Conservation (phyloP, 2,888 invertebrate species). For the Stictocephala bisonia region DNA sequence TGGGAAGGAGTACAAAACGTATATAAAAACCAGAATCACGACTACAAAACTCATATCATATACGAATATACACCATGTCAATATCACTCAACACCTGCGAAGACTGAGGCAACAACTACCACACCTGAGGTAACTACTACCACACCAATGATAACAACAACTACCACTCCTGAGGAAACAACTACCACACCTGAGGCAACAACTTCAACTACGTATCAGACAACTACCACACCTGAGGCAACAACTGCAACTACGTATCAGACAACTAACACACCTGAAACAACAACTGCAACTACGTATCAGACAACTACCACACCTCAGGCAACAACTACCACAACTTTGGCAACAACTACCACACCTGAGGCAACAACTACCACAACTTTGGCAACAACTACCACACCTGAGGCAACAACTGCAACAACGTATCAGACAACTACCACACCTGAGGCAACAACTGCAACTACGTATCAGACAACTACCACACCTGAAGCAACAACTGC, state of each 20-base stretch:
- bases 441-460: background rate
- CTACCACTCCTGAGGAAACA: background rate
- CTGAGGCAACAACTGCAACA: too few relatives aligned
- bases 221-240: too few relatives aligned
- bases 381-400: background rate
- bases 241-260: too few relatives aligned
- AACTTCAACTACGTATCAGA: too few relatives aligned
- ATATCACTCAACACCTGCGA: too few relatives aligned
- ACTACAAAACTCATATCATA: too few relatives aligned
- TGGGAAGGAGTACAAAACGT: too few relatives aligned
- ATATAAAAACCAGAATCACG: too few relatives aligned
- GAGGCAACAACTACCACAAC: background rate
- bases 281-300: background rate
- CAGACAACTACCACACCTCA: background rate
- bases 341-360: too few relatives aligned
- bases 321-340: background rate
- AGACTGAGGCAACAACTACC: too few relatives aligned
- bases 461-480: background rate
- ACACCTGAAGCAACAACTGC: background rate
- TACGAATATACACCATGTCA: too few relatives aligned
- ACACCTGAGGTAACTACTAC: too few relatives aligned
- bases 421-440: background rate
- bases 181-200: background rate
- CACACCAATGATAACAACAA: background rate
- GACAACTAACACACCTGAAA: background rate